These are phyloP conservation scores for Gracilinanus agilis DNA, from an alignment of 2,113 vertebrate species.

Conservation along the genomic window DNA sequence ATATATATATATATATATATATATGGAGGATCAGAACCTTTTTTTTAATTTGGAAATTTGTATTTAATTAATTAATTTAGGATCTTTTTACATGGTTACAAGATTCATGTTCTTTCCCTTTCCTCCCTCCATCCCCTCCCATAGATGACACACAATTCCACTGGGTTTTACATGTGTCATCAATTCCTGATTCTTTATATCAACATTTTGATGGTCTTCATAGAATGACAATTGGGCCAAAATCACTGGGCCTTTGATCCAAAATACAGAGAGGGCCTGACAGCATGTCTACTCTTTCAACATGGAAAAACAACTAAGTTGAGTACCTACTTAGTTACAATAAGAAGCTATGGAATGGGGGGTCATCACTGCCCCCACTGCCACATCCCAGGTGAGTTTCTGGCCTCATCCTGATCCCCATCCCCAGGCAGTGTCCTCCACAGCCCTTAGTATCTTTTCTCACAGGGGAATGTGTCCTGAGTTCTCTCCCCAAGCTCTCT, in stretches of 20 bases:
- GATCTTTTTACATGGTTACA: no score
- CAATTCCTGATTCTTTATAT: no score
- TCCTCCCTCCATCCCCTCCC: no score
- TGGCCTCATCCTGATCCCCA: background rate
- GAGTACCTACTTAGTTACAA: background rate
- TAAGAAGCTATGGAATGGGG: background rate
- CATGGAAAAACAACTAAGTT: background rate
- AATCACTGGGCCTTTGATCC: background rate
- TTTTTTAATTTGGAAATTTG: no score
- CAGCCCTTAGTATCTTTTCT: background rate
- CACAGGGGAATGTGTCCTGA: background rate
- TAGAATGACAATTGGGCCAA: background rate
- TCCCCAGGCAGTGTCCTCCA: background rate
- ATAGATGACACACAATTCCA: no score
- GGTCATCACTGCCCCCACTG: background rate
- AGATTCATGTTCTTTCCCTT: no score
- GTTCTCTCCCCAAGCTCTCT: background rate
- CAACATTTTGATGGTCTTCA: background rate
- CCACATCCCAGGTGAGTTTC: background rate
- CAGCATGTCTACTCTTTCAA: background rate
- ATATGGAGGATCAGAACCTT: no score
- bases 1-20: no score
- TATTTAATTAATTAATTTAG: no score
- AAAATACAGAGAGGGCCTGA: background rate
- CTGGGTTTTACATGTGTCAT: no score